phyloP scores from a whole-genome alignment of 2,888 invertebrate species.

The Netelia virgata region DNA sequence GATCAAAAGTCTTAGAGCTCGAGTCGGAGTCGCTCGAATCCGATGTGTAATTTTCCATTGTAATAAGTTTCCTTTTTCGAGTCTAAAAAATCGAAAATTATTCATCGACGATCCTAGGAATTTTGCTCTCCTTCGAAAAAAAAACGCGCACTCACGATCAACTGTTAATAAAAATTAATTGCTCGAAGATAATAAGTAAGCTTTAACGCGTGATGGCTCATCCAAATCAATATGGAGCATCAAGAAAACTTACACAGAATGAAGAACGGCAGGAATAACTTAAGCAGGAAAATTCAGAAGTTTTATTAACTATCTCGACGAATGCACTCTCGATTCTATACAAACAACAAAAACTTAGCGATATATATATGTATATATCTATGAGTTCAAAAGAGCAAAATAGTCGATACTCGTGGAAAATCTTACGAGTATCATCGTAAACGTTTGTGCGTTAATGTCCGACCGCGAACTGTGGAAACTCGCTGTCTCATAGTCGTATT shows the following conservation, averaged over 20 bases:
- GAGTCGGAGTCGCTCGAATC: conserved; percentile 94
- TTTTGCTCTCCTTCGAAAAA: conserved; percentile 1
- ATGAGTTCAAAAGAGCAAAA: conserved; percentile 10
- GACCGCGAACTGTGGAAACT: conserved; percentile 63
- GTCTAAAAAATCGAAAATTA: neutral
- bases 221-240: conserved; percentile 44
- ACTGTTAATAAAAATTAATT: neutral
- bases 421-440: conserved; percentile 22
- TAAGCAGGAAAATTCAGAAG: neutral
- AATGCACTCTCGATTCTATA: neutral
- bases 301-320: neutral
- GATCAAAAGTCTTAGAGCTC: conserved; percentile 90
- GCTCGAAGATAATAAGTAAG: neutral
- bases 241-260: conserved; percentile 15
- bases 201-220: conserved; percentile 30
- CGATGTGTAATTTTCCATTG: conserved; percentile 94
- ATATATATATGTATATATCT: neutral
- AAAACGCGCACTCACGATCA: conserved; percentile 30
- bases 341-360: neutral
- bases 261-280: neutral
- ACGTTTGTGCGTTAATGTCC: conserved; percentile 35
- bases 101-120: neutral
- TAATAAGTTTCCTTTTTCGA: conserved; percentile 1
- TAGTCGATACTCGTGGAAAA: conserved; percentile 3
- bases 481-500: conserved; percentile 65